These are phyloP conservation scores for Rhynchotus rufescens DNA, from an alignment of 2,797 vertebrate genomes.

Conservation along the genomic window DNA sequence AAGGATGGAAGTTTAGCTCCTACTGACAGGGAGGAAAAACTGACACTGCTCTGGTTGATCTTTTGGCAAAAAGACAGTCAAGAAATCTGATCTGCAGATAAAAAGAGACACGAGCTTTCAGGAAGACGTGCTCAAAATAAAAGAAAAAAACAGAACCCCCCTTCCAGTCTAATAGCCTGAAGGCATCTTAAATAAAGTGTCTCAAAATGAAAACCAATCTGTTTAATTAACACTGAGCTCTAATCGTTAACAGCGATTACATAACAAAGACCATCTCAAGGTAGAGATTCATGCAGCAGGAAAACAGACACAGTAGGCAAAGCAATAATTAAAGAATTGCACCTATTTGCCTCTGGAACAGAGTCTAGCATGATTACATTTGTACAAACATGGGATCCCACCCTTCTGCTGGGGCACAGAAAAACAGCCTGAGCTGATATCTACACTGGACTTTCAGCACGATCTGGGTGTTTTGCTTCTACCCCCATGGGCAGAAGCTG, in stretches of 20 bases:
- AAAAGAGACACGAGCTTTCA: slow-evolving; percentile 33
- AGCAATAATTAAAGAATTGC: slow-evolving; percentile 6
- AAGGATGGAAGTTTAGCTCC: neutral
- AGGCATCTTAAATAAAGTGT: slow-evolving; percentile 40
- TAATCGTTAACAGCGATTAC: slow-evolving; percentile 23
- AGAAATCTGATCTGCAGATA: slow-evolving; percentile 28
- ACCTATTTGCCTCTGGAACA: neutral
- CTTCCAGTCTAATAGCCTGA: slow-evolving; percentile 28
- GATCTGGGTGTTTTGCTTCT: neutral
- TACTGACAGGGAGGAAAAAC: neutral
- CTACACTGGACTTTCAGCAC: neutral
- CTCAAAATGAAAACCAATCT: slow-evolving; percentile 40
- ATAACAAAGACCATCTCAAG: slow-evolving; percentile 46
- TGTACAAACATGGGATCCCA: neutral
- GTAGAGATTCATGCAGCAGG: neutral
- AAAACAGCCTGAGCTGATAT: neutral
- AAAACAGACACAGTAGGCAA: slow-evolving; percentile 30
- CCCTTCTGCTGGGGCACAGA: fast-evolving
- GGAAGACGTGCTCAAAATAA: neutral
- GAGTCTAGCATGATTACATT: neutral
- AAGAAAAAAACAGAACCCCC: neutral
- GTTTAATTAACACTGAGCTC: slow-evolving; percentile 47
- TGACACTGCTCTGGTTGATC: neutral
- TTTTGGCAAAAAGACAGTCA: slow-evolving; percentile 11
- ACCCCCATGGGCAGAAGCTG: neutral